Conservation (phyloP, 2,113 vertebrate genomes). For the Cynopterus brachyotis region DNA sequence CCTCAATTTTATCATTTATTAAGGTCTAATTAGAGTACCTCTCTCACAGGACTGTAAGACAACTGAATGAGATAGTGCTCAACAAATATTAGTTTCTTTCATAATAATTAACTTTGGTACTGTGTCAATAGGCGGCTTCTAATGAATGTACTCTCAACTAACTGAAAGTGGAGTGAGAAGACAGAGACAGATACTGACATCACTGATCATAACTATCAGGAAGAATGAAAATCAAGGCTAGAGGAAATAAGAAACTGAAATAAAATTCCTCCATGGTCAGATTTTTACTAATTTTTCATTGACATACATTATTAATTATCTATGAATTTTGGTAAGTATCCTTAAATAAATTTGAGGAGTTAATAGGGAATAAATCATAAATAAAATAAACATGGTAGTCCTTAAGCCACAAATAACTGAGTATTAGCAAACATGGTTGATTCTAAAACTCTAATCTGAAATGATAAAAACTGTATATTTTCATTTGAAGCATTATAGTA, state of each 20-base stretch:
- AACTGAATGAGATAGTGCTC: not conserved
- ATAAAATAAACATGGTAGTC: not conserved
- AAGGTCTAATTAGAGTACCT: not conserved
- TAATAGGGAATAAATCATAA: not conserved
- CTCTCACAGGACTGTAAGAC: not conserved
- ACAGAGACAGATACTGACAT: not conserved
- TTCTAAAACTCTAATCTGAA: not conserved
- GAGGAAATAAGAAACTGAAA: not conserved
- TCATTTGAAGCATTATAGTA: constrained; percentile 9
- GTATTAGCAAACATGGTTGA: not conserved
- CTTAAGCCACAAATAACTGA: not conserved
- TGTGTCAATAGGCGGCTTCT: not conserved
- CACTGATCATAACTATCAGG: not conserved
- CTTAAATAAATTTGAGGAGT: not conserved
- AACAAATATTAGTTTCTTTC: not conserved
- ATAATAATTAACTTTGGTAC: not conserved
- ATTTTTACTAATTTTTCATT: not conserved
- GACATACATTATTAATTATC: not conserved
- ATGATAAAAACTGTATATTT: constrained; percentile 15
- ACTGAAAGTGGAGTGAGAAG: not conserved
- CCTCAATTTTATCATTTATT: not conserved
- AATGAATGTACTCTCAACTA: not conserved
- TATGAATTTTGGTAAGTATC: not conserved
- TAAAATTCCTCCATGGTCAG: not conserved
- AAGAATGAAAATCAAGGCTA: not conserved